Evolutionary conservation across 2,113 vertebrate genomes (phyloP), one percentile per base, ranked within the genome.

Genomic region (Cyrtonyx montezumae): DNA sequence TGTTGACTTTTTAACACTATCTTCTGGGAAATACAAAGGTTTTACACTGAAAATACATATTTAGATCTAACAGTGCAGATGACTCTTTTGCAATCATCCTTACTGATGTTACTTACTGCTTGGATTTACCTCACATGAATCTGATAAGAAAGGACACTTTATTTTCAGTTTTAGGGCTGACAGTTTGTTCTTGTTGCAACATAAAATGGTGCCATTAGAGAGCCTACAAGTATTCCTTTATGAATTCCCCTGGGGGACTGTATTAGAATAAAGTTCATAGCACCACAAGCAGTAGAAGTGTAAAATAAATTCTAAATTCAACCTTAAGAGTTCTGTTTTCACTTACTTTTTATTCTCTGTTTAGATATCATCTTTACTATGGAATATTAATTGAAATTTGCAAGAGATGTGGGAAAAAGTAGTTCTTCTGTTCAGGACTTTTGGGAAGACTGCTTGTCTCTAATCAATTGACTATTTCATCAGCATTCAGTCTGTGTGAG

Each of bases 401-500:
- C 63, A 55, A 87, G 53, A 53, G 84, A 84, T 28, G 30, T 69
- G 75, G 84, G 83, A 94, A 85, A 94, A 49, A 91, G 68, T 74
- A 90, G 7, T 58, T 83, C 42, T 91, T 93, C 85, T 83, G 73
- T 79, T 78, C 73, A 86, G 84, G 95, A 91, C 66, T 77, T 85
- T 81, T 87, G 91, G 81, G 91, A 93, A 96, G 89, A 61, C 66
- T 80, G 68, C 56, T 88, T 86, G 85, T 93, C 80, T 95, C 87
- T 90, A 95, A 96, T 95, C 94, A 97, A 95, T 90, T 95, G 94
- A 82, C 90, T 91, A 79, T 96, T 94, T 87, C 90, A 93, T 90
- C 79, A 91, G 83, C 91, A 79, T 91, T 90, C 55, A 34, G 71
- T 87, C 88, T 62, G 36, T 59, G n/a, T 0, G 4, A 88, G 89